Percentiles rank a stretch among this genome's conserved stretches.
phyloP scores from a whole-genome alignment of 1,140 invertebrate species.

The Solenopsis invicta region DNA sequence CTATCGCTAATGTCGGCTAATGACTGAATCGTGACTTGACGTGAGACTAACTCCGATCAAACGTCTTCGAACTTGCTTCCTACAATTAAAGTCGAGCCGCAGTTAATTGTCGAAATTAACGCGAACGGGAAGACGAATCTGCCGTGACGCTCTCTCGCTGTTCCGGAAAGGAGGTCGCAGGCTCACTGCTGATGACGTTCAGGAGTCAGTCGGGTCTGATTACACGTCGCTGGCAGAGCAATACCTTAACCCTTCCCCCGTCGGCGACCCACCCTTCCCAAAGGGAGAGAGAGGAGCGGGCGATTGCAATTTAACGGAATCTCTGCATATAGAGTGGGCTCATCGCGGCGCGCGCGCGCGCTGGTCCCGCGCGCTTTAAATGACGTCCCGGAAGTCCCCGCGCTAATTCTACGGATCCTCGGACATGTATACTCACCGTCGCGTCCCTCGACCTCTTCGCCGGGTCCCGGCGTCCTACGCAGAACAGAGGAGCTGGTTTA shows the following conservation, averaged over 20 bases:
- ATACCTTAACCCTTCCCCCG: constrained; percentile 61
- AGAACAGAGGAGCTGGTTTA: constrained; percentile 53
- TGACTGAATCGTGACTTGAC: background rate
- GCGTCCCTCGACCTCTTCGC: constrained; percentile 31
- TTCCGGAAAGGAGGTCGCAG: constrained; percentile 22
- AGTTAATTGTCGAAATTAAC: constrained; percentile 45
- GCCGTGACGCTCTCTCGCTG: background rate
- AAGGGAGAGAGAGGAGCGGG: constrained; percentile 69
- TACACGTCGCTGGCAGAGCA: constrained; percentile 66
- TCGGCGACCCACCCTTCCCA: constrained; percentile 45
- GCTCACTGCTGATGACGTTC: constrained; percentile 19
- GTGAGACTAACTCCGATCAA: background rate
- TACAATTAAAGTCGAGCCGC: background rate
- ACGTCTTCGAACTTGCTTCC: background rate
- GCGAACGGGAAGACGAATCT: background rate
- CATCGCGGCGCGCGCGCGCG: constrained; percentile 64
- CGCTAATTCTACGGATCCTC: constrained; percentile 78
- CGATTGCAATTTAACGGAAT: constrained; percentile 79
- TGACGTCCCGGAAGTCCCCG: constrained; percentile 79
- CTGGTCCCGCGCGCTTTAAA: constrained; percentile 70
- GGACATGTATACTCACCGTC: constrained; percentile 32
- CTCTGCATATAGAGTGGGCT: constrained; percentile 82
- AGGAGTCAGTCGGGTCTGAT: constrained; percentile 63
- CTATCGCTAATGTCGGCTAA: background rate
- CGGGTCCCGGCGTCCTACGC: constrained; percentile 16